phyloP scores from a whole-genome alignment of 2,113 vertebrate species.

The Datnioides undecimradiatus region DNA sequence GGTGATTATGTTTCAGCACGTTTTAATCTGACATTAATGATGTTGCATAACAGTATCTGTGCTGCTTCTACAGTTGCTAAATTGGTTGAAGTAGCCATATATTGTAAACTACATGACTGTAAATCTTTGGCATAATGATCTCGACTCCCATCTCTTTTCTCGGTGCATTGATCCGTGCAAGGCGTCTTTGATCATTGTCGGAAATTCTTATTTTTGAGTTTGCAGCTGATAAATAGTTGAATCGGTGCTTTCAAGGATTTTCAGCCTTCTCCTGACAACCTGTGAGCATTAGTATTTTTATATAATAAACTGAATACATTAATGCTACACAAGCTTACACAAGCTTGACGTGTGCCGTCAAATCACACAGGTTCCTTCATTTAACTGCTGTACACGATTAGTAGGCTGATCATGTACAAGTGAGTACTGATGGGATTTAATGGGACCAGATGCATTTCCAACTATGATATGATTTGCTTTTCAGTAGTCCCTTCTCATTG shows the following conservation, averaged over 20 bases:
- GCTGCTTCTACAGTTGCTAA: conserved; percentile 6
- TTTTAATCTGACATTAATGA: conserved; percentile 14
- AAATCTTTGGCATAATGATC: conserved; percentile 8
- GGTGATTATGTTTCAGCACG: neutral
- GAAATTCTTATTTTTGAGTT: neutral
- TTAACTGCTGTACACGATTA: neutral
- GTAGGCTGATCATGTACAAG: neutral
- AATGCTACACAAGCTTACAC: neutral
- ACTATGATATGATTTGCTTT: neutral
- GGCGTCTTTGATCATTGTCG: conserved; percentile 7
- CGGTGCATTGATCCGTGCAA: neutral
- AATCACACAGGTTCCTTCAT: neutral
- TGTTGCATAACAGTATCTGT: neutral
- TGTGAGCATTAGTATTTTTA: neutral
- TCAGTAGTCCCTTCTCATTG: no score
- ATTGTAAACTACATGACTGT: neutral
- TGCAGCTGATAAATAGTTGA: neutral
- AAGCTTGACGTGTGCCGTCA: neutral
- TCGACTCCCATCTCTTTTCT: neutral
- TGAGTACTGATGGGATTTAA: neutral
- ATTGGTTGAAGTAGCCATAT: conserved; percentile 1
- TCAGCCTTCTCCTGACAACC: neutral
- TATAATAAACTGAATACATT: neutral
- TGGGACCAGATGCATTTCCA: neutral
- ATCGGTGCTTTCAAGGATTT: neutral